Evolutionary conservation across 35 echinoderm and acorn worm genomes (phyloP).

Genomic region (Heliocidaris erythrogramma): DNA sequence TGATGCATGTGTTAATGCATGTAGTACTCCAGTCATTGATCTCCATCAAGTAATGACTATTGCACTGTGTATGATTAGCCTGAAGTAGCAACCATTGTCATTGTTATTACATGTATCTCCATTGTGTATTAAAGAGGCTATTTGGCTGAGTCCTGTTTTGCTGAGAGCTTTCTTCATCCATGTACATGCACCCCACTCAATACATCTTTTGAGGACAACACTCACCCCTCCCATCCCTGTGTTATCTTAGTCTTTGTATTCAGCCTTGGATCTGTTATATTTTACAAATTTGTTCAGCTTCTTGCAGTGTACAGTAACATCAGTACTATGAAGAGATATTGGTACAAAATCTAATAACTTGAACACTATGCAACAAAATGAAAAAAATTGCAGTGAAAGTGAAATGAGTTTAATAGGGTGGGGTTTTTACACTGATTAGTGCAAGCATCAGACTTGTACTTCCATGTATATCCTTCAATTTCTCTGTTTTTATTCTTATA

Average conservation of each 20-base stretch:
- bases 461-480: no score
- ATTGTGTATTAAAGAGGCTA: neutral
- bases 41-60: neutral
- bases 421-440: no score
- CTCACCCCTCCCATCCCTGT: neutral
- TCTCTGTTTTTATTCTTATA: no score
- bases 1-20: neutral
- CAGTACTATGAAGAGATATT: no score
- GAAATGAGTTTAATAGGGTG: no score
- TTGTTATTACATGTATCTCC: neutral
- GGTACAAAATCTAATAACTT: no score
- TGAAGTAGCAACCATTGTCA: conserved; percentile 8
- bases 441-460: no score
- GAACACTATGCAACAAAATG: no score
- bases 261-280: neutral
- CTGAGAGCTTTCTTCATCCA: neutral
- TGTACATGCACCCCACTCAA: neutral
- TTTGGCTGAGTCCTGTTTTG: neutral
- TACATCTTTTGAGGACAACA: neutral
- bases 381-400: no score
- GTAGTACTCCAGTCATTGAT: neutral
- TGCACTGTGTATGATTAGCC: neutral
- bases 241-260: neutral
- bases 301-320: no score
- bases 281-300: neutral